phyloP scores from a whole-genome alignment of 2,888 invertebrate species.

The Tachystola acroxantha region DNA sequence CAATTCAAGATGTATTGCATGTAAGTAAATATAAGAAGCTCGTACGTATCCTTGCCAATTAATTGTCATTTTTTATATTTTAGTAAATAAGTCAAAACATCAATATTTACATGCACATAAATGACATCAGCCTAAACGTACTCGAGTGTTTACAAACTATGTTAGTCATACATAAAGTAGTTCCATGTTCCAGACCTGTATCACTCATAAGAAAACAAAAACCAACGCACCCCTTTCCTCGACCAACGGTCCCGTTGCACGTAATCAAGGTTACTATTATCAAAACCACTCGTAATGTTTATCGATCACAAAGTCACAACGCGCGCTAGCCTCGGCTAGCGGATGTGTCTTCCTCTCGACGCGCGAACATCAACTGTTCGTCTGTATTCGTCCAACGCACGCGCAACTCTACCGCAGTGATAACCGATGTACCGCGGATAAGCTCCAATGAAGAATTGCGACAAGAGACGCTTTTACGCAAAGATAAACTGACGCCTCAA shows the following conservation, averaged over 20 bases:
- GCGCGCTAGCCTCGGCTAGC: constrained; percentile 43
- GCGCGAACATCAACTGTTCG: constrained; percentile 72
- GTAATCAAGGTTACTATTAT: constrained; percentile 32
- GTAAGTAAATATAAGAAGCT: no score
- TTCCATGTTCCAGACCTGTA: background rate
- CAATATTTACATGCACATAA: no score
- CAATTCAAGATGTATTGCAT: no score
- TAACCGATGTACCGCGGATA: constrained; percentile 62
- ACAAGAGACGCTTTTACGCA: constrained; percentile 30
- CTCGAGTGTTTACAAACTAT: no score
- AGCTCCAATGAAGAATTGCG: constrained; percentile 43
- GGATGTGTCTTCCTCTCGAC: constrained; percentile 70
- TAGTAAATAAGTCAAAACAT: no score
- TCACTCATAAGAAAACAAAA: constrained; percentile 18
- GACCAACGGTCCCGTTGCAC: constrained; percentile 31
- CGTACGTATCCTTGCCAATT: no score
- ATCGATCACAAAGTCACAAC: constrained; percentile 48
- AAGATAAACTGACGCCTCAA: constrained; percentile 2
- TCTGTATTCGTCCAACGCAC: constrained; percentile 41
- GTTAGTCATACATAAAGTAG: background rate
- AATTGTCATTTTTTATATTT: no score
- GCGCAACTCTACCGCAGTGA: constrained; percentile 46
- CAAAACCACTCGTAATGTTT: constrained; percentile 43
- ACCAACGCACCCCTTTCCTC: constrained; percentile 50
- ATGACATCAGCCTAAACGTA: no score